Evolutionary conservation across 2,888 invertebrate genomes (phyloP).

Genomic region (Ophion ellenae): DNA sequence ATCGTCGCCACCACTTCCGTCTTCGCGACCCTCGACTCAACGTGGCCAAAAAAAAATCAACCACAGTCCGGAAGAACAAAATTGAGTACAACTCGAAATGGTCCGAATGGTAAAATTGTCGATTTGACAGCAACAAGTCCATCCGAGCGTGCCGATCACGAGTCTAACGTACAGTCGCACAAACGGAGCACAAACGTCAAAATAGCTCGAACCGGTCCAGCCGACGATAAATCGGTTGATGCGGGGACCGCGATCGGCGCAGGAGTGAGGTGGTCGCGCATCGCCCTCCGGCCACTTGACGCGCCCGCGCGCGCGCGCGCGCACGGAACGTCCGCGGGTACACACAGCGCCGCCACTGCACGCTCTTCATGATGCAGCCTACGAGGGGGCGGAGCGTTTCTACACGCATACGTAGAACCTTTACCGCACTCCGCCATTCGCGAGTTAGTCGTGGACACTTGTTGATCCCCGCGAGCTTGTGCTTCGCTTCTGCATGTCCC

Average conservation of each 20-base stretch:
- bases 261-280: constrained; percentile 81
- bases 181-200: constrained; percentile 52
- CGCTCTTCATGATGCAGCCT: neutral
- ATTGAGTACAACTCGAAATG: constrained; percentile 42
- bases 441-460: constrained; percentile 73
- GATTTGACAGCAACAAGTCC: neutral
- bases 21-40: no score
- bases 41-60: no score
- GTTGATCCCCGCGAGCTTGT: constrained; percentile 73
- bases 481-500: no score
- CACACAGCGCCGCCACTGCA: constrained; percentile 34
- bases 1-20: no score
- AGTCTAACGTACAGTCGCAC: no score
- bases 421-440: constrained; percentile 55
- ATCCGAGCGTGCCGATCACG: constrained; percentile 5
- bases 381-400: constrained; percentile 78
- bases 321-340: constrained; percentile 46
- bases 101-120: neutral
- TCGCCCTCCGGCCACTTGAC: constrained; percentile 77
- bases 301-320: constrained; percentile 4
- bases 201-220: constrained; percentile 50
- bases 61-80: constrained; percentile 54
- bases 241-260: constrained; percentile 77
- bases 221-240: constrained; percentile 51
- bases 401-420: constrained; percentile 51